Evolutionary conservation across 2,888 invertebrate species (phyloP), one percentile per base, ranked within the genome.

Genomic region (Schrankia costaestrigalis): DNA sequence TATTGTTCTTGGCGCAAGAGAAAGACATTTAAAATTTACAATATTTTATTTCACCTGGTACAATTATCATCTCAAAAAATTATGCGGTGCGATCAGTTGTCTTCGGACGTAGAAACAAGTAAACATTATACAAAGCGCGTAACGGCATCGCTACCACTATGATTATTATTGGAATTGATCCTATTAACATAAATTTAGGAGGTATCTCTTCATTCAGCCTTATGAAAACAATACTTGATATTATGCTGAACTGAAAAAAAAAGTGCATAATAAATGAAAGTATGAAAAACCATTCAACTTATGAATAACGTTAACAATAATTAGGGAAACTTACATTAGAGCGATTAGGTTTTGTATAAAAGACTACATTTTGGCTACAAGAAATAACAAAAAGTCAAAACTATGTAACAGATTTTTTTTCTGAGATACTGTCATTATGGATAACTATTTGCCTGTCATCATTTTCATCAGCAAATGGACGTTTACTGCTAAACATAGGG

Each of bases 101-200:
- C 12, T 3, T 9, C 6, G 63, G 55, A 1, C 43, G 49, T 12
- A 78, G 18, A 46, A 71, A 82, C 3, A 34, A 35, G 37, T 57
- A 62, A 0, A 68, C 63, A 37, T 82, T 86, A 50, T 46, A 45
- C 3, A 39, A 14, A 2, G 76, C 75, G n/a, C 83, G 77, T 31
- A 80, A 19, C 1, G 77, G 76, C 33, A 80, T 60, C 3, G 76
- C 67, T 13, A 71, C 8, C 21, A 67, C 13, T 6, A 74, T 55
- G 5, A 45, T 56, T 2, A 41, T 32, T 18, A 84, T 32, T 24
- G 81, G 78, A 11, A 55, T 52, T 6, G 65, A 6, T 4, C 71
- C 76, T 12, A 58, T 8, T 36, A 41, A 47, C 56, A 80, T 36
- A 10, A 47, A 47, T 9, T 9, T 17, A 2, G 5, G 7, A 5